A percentile compares a stretch with the other conserved stretches of the same genome.
Evolutionary conservation across 2,888 invertebrate species (phyloP).

Genomic region (Drosophila subquinaria): DNA sequence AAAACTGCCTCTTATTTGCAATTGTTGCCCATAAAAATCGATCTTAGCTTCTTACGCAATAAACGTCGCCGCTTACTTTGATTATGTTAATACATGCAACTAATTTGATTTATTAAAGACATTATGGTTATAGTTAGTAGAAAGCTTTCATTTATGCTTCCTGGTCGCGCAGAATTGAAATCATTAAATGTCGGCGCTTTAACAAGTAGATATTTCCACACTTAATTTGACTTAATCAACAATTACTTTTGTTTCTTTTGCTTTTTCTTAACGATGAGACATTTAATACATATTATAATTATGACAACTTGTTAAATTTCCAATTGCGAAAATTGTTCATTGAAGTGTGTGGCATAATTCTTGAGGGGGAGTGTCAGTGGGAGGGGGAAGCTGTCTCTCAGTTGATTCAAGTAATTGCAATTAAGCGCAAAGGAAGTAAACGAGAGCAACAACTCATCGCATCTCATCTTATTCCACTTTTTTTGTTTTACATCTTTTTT

Average conservation of each 20-base stretch:
- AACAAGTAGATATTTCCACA: constrained; percentile 67
- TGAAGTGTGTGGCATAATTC: constrained; percentile 27
- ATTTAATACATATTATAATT: constrained; percentile 56
- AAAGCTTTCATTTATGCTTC: constrained; percentile 31
- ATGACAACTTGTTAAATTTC: constrained; percentile 67
- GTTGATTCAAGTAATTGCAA: constrained; percentile 72
- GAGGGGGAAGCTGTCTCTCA: constrained; percentile 11
- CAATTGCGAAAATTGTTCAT: constrained; percentile 56
- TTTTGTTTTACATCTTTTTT: constrained; percentile 27
- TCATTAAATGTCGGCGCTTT: constrained; percentile 45
- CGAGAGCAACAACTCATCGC: constrained; percentile 45
- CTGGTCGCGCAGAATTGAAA: constrained; percentile 37
- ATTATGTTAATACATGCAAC: constrained; percentile 9
- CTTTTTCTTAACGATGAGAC: constrained; percentile 20
- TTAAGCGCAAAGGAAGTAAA: constrained; percentile 72
- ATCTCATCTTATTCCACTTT: constrained; percentile 21
- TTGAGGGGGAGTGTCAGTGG: neutral
- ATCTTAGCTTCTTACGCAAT: neutral
- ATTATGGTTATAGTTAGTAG: constrained; percentile 17
- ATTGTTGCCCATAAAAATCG: neutral
- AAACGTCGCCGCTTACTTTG: neutral
- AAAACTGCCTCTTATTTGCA: neutral
- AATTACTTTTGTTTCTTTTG: neutral
- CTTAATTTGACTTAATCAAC: constrained; percentile 69
- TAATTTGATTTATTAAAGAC: constrained; percentile 17